Evolutionary conservation across 2,113 vertebrate genomes (phyloP).

Genomic region (Phalacrocorax brasilianus): DNA sequence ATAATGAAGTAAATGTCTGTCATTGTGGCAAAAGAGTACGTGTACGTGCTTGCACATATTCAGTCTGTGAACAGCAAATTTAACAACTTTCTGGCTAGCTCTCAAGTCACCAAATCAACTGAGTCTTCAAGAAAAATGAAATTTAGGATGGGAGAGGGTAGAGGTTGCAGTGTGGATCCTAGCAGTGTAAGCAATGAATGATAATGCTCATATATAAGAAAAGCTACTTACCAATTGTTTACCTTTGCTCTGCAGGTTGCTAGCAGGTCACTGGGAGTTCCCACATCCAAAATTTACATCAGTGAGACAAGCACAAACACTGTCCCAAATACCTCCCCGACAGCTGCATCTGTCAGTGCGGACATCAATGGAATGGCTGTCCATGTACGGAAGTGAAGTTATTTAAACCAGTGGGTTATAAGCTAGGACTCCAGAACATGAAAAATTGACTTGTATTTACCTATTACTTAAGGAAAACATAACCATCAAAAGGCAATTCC

Average conservation of each 20-base stretch:
- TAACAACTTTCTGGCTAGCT: not conserved
- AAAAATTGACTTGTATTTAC: not conserved
- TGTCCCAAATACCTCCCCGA: slow-evolving; percentile 91
- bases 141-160: not conserved
- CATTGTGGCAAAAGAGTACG: not conserved
- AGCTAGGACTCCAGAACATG: not conserved
- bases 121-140: not conserved
- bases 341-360: slow-evolving; percentile 87
- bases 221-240: not conserved
- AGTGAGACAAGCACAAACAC: slow-evolving; percentile 96
- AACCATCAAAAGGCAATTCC: not conserved
- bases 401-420: not conserved
- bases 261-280: slow-evolving; percentile 83
- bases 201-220: not conserved
- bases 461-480: not conserved
- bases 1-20: not conserved
- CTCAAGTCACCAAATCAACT: not conserved
- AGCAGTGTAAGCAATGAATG: not conserved
- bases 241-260: slow-evolving; percentile 81
- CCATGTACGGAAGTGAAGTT: slow-evolving; percentile 67
- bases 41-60: not conserved
- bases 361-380: slow-evolving; percentile 93
- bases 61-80: not conserved
- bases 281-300: slow-evolving; percentile 86
- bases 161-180: not conserved